Evolutionary conservation across 2,113 vertebrate genomes (phyloP), one percentile per base, ranked within the genome.

Genomic region (Cervus canadensis): DNA sequence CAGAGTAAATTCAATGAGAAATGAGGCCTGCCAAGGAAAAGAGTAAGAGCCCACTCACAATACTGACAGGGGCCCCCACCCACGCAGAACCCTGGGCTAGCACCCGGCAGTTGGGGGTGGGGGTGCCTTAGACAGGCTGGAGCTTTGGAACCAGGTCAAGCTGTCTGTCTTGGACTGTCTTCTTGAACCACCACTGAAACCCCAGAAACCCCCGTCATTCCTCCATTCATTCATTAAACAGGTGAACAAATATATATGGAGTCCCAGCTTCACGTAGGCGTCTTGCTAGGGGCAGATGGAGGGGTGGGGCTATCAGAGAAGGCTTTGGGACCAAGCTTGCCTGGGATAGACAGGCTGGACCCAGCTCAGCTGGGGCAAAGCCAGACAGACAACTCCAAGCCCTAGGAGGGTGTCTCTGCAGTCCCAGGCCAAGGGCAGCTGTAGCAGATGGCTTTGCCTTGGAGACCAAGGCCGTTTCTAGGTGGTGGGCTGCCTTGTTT

Each of bases 401-500:
- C 30, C 43, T 7, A 2, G n/a, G 90, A 79, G 52, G 40, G 40
- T 33, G 43, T 33, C 40, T 74, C 10, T 19, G 19, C 67, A 48
- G 14, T 8, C 10, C 43, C 62, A 10, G 45, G 30, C 84, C 36
- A 43, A 21, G 36, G 84, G 33, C 45, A 7, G n/a, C 57, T 28
- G 4, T 6, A 36, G 52, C 83, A 54, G 76, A 50, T 2, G 10
- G 19, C 26, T 54, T 59, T 76, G 88, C 25, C 86, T 78, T 56
- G 16, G 28, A 15, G 83, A 87, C 87, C 67, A 87, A 16, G 30
- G 71, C 87, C 0, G 87, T 97, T 88, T 98, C 98, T 88, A 97
- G 87, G 85, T 45, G 93, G 43, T 26, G 82, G 94, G 88, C n/a
- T 62, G 92, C 78, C 67, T 95, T 95, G 97, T 97, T 97, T 97